Percentiles rank a stretch among this genome's conserved stretches.
Evolutionary conservation across 1,140 invertebrate genomes (phyloP).

Genomic region (Hormaphis cornu): DNA sequence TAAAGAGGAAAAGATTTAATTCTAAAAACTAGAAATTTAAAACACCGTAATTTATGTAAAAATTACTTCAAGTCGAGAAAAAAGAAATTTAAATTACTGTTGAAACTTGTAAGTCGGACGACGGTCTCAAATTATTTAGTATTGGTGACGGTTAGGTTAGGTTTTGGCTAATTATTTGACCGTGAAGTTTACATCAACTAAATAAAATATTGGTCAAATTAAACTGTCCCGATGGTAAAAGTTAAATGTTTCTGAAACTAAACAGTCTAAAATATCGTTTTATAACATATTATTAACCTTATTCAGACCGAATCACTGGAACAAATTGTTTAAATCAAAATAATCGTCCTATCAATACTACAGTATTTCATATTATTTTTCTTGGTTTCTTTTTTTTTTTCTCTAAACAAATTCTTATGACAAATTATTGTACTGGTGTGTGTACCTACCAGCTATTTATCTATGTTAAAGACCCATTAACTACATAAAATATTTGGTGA

Average conservation of each 20-base stretch:
- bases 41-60: neutral
- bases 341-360: neutral
- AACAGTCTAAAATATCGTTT: neutral
- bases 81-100: neutral
- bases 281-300: neutral
- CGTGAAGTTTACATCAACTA: neutral
- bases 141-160: neutral
- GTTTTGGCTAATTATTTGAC: neutral
- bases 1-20: neutral
- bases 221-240: neutral
- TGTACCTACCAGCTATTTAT: too few relatives aligned
- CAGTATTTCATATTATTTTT: neutral
- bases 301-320: neutral
- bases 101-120: neutral
- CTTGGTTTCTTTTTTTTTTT: neutral
- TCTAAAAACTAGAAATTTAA: neutral
- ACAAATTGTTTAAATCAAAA: neutral
- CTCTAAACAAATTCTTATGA: neutral
- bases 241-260: neutral
- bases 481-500: too few relatives aligned
- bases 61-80: too few relatives aligned
- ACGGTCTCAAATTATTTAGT: neutral
- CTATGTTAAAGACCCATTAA: too few relatives aligned
- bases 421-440: too few relatives aligned
- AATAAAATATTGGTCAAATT: neutral